Conservation (phyloP, 1,140 invertebrate genomes). For the Asobara japonica region DNA sequence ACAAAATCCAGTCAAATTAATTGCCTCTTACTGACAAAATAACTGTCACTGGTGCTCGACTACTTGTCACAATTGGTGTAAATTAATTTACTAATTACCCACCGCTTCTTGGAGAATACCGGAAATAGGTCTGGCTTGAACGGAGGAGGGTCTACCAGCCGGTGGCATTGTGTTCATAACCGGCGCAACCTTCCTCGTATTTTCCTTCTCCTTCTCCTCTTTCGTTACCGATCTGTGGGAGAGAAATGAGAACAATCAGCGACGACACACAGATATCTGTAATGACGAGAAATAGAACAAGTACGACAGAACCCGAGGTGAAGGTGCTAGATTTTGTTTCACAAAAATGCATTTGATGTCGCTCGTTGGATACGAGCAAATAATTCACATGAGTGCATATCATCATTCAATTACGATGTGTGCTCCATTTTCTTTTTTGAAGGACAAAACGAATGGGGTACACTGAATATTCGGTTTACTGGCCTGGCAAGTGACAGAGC, state of each 20-base stretch:
- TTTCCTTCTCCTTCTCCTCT: slow-evolving; percentile 88
- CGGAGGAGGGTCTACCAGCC: slow-evolving; percentile 61
- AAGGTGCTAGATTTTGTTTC: not conserved
- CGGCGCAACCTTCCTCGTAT: slow-evolving; percentile 75
- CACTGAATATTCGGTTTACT: slow-evolving; percentile 68
- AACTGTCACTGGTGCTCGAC: not conserved
- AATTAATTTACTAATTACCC: slow-evolving; percentile 18
- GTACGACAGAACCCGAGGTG: slow-evolving; percentile 42
- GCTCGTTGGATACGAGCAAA: not conserved
- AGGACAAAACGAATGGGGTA: not conserved
- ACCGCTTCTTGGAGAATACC: slow-evolving; percentile 58
- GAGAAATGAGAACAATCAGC: not conserved
- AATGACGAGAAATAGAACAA: slow-evolving; percentile 40
- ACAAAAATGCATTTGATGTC: not conserved
- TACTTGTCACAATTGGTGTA: not conserved
- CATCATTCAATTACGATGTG: not conserved
- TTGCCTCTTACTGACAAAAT: no score
- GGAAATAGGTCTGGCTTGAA: slow-evolving; percentile 59
- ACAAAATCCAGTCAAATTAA: not conserved
- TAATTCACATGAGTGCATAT: not conserved
- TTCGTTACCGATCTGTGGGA: slow-evolving; percentile 77
- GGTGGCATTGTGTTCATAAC: slow-evolving; percentile 48
- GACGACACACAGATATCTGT: not conserved
- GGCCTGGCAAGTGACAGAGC: slow-evolving; percentile 85
- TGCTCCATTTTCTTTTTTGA: not conserved